These are phyloP conservation scores for Andrena camellia DNA, from an alignment of 2,888 invertebrate genomes.

Conservation along the genomic window DNA sequence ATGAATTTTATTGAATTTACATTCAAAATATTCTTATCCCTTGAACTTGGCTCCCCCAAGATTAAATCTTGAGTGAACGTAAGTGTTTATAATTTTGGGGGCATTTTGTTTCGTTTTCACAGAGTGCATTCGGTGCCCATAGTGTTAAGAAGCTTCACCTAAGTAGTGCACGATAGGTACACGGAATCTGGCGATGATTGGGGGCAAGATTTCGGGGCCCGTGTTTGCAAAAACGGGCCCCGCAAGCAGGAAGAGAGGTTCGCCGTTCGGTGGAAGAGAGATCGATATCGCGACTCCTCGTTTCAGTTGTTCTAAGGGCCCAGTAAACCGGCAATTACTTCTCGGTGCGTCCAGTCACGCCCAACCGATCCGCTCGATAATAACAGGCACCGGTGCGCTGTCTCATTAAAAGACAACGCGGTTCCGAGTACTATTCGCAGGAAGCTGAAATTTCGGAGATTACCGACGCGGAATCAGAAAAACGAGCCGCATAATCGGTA, in stretches of 20 bases:
- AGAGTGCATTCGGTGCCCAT: too few species aligned
- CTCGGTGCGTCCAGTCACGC: conserved; percentile 54
- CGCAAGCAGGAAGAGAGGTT: not conserved
- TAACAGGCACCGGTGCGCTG: conserved; percentile 37
- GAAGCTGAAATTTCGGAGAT: conserved; percentile 51
- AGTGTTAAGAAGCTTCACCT: too few species aligned
- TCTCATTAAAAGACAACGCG: conserved; percentile 58
- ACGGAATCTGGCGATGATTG: too few species aligned
- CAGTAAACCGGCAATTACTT: conserved; percentile 53
- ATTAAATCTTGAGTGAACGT: too few species aligned
- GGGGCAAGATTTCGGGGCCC: not conserved
- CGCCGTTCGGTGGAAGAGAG: not conserved
- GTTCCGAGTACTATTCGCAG: conserved; percentile 41
- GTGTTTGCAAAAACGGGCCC: not conserved
- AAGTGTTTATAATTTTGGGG: too few species aligned
- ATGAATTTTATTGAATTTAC: too few species aligned
- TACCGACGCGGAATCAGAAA: conserved; percentile 50
- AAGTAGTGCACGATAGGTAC: too few species aligned
- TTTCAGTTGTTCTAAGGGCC: conserved; percentile 41
- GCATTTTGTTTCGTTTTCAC: too few species aligned
- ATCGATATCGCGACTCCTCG: conserved; percentile 36
- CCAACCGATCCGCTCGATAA: conserved; percentile 53
- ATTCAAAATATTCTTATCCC: too few species aligned
- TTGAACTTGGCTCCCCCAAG: too few species aligned
- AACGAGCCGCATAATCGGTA: conserved; percentile 52